Evolutionary conservation across 2,888 invertebrate genomes (phyloP), one percentile per base, ranked within the genome.

Genomic region (Thereva nobilitata): DNA sequence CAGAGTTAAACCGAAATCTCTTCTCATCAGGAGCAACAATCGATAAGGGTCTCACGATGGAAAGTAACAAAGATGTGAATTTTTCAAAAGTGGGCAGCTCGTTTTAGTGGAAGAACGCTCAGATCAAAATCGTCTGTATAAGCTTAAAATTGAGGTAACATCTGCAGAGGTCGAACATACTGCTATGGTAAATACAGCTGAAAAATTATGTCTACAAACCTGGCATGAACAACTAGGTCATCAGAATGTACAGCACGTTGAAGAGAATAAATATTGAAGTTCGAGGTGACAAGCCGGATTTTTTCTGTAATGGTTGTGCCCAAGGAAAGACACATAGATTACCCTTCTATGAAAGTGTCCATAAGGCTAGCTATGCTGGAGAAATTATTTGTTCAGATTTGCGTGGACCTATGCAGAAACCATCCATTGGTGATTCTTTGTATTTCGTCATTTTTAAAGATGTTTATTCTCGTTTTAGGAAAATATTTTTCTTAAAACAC

Each of bases 201-300:
- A 9, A 9, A 4, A 45, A 2, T 67, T 23, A 23, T 23, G 23
- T 23, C 23, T 71, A 41, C 57, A 71, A 42, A 7, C 68, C 3
- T 75, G 73, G 74, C 73, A 74, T 68, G 72, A 72, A 47, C 38
- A 71, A 9, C 41, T 74, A 23, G 69, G 67, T 5, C 73, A 72
- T 1, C 68, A 68, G 56, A 64, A 61, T 41, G 54, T 72, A 12
- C 65, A 74, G 7, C 66, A 54, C n/a, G 7, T 55, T 9, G 57
- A 57, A n/a, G 59, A 67, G 5, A 71, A 74, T 41, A 37, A 65
- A n/a, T 72, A 54, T 66, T 23, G 1, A 23, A 23, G 1, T 23
- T 23, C 23, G 23, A 23, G 38, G 23, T 6, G 66, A 65, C 10
- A 55, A 68, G 4, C 50, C 66, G 37, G n/a, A 70, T 35, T 70